Conservation (phyloP, 2,113 vertebrate species). For the Polypterus senegalus region DNA sequence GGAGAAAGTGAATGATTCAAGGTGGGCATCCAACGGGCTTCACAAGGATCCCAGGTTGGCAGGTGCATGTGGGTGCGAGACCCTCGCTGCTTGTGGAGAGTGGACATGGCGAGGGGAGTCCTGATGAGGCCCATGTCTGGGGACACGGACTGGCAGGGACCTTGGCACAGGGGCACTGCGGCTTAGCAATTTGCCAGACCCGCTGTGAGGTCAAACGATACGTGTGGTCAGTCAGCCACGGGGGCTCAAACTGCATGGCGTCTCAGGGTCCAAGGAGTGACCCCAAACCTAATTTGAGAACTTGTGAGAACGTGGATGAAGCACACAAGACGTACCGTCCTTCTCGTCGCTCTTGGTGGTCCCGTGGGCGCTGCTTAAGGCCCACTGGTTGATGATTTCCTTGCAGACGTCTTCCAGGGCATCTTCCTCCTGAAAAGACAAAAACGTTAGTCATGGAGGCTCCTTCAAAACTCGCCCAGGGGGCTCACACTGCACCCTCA, state of each 20-base stretch:
- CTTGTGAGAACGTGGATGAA: neutral
- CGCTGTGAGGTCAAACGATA: neutral
- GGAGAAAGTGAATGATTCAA: too few species aligned
- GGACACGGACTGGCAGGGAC: too few species aligned
- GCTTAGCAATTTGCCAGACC: neutral
- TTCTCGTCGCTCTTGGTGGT: constrained; percentile 38
- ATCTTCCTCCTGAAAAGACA: constrained; percentile 69
- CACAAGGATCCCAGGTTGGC: too few species aligned
- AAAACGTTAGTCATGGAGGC: constrained; percentile 4
- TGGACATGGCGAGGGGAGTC: too few species aligned
- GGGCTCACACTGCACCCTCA: too few species aligned
- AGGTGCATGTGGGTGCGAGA: too few species aligned
- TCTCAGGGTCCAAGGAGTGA: neutral
- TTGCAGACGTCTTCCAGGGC: constrained; percentile 64
- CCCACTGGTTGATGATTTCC: constrained; percentile 79
- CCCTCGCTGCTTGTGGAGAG: too few species aligned
- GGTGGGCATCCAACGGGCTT: too few species aligned
- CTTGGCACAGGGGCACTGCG: too few species aligned
- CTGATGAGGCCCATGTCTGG: too few species aligned
- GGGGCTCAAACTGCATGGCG: neutral
- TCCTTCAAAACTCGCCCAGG: neutral
- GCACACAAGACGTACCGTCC: constrained; percentile 24
- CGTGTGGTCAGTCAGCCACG: too few species aligned
- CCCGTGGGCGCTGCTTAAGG: constrained; percentile 39
- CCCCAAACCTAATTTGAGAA: neutral